These are phyloP conservation scores for Cerceris ruficornis DNA, from an alignment of 2,888 invertebrate genomes.

Conservation along the genomic window DNA sequence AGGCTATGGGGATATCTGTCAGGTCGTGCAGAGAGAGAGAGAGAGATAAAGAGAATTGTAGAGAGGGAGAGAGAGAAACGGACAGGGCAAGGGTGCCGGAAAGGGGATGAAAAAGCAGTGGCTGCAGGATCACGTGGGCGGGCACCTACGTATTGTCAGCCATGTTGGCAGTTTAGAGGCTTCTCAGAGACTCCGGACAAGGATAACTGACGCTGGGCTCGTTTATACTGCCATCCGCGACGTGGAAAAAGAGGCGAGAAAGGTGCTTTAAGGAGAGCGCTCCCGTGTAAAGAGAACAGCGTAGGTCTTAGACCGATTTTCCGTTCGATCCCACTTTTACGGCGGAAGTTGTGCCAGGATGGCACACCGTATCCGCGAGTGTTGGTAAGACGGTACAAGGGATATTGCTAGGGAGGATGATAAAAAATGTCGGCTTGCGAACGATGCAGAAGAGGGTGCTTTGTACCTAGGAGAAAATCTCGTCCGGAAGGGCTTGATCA, in stretches of 20 bases:
- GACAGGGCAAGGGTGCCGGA: not conserved
- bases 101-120: slow-evolving; percentile 59
- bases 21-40: not conserved
- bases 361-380: not conserved
- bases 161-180: slow-evolving; percentile 64
- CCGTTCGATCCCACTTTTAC: slow-evolving; percentile 2
- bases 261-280: slow-evolving; percentile 2
- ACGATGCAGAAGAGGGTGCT: not conserved
- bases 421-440: not conserved
- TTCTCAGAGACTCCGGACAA: slow-evolving; percentile 38
- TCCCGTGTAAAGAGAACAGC: not conserved
- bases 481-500: not conserved
- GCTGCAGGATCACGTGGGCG: slow-evolving; percentile 63
- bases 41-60: not conserved
- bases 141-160: slow-evolving; percentile 62
- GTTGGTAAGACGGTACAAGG: not conserved
- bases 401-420: not conserved
- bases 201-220: slow-evolving; percentile 54
- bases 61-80: slow-evolving; percentile 9
- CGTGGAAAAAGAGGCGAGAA: slow-evolving; percentile 3
- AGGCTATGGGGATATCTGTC: not conserved
- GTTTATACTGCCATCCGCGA: slow-evolving; percentile 36
- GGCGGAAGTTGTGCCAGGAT: slow-evolving; percentile 6
- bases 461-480: not conserved
- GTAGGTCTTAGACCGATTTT: slow-evolving; percentile 6